Evolutionary conservation across 2,888 invertebrate genomes (phyloP).

Genomic region (Perizoma flavofasciatum): DNA sequence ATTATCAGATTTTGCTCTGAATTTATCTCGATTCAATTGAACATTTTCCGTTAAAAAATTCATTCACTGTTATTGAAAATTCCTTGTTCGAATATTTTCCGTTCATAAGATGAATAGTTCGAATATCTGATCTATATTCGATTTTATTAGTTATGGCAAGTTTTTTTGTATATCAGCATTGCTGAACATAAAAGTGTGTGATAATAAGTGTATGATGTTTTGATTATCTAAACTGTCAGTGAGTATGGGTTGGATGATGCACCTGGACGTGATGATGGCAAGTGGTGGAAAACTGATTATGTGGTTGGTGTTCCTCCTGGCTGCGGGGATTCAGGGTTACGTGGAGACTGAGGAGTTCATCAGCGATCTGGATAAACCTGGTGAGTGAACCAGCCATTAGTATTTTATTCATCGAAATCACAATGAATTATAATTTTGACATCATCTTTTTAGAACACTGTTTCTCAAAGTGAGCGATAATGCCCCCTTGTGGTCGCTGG

Average conservation of each 20-base stretch:
- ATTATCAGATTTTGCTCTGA: conserved; percentile 8
- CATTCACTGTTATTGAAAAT: conserved; percentile 21
- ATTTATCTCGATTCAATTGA: conserved; percentile 2
- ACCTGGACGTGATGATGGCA: conserved; percentile 37
- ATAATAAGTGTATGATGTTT: neutral
- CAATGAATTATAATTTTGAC: too few species aligned
- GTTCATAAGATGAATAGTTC: conserved; percentile 8
- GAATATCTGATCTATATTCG: neutral
- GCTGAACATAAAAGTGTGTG: neutral
- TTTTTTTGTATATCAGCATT: neutral
- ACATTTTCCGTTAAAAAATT: conserved; percentile 10
- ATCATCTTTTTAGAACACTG: too few species aligned
- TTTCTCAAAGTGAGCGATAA: too few species aligned
- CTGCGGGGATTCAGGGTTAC: conserved; percentile 67
- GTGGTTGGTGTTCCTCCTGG: conserved; percentile 57
- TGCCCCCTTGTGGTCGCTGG: too few species aligned
- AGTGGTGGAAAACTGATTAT: conserved; percentile 39
- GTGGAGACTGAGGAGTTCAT: conserved; percentile 81
- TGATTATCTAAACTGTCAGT: conserved; percentile 1
- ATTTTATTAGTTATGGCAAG: neutral
- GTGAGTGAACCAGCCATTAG: conserved; percentile 53
- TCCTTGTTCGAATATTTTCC: conserved; percentile 13
- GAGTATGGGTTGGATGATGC: conserved; percentile 24
- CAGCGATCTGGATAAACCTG: conserved; percentile 83
- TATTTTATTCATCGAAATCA: too few species aligned